Percentiles rank a stretch among this genome's conserved stretches.
phyloP scores from a whole-genome alignment of 2,113 vertebrate species.

The Sinocyclocheilus anophthalmus region DNA sequence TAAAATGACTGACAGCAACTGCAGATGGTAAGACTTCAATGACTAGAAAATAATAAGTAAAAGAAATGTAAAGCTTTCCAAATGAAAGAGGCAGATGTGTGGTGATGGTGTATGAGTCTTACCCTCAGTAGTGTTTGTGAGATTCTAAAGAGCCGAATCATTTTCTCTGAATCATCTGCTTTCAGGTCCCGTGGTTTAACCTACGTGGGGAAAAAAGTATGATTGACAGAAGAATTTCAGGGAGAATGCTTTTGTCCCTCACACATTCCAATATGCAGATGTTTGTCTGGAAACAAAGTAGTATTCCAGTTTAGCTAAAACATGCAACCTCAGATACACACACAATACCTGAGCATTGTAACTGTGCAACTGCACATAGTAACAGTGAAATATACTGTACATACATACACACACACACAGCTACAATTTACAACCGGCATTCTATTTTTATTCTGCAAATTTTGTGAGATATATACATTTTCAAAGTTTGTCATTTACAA shows the following conservation, averaged over 20 bases:
- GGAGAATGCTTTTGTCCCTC: background rate
- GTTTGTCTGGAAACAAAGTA: background rate
- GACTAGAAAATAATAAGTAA: background rate
- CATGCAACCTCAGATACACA: no score
- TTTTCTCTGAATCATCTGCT: constrained; percentile 76
- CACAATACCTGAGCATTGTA: no score
- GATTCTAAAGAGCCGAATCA: constrained; percentile 86
- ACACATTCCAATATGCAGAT: background rate
- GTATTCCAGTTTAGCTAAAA: no score
- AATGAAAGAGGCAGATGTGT: background rate
- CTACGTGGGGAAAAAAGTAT: constrained; percentile 68
- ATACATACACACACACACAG: no score
- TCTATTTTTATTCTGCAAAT: no score
- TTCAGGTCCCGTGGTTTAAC: constrained; percentile 81
- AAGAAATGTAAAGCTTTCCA: background rate
- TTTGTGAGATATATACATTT: no score
- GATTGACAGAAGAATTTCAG: background rate
- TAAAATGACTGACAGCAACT: background rate
- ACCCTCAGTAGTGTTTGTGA: constrained; percentile 91
- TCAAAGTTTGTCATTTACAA: no score
- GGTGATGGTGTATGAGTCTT: background rate
- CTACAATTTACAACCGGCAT: no score
- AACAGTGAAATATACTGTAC: no score
- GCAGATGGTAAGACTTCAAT: background rate
- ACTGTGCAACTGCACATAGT: no score